A percentile compares a stretch with the other conserved stretches of the same genome.
These are phyloP conservation scores for Stenurella melanura DNA, from an alignment of 2,888 invertebrate species.

Conservation along the genomic window DNA sequence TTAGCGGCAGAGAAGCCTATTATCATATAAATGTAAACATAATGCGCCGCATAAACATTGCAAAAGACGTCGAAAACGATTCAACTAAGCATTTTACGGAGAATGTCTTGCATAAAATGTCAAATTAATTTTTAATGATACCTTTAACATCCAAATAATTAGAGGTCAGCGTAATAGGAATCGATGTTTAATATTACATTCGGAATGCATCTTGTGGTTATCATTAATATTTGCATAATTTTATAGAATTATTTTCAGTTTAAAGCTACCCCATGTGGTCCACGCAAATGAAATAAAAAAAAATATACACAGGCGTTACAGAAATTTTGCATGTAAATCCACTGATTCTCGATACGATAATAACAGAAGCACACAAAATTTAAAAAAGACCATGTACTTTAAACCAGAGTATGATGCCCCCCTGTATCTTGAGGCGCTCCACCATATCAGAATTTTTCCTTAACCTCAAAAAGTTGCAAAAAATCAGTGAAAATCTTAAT, in stretches of 20 bases:
- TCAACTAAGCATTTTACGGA: constrained; percentile 57
- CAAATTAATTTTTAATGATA: constrained; percentile 56
- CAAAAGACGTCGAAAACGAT: constrained; percentile 49
- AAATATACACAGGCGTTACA: not conserved
- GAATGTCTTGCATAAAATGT: constrained; percentile 55
- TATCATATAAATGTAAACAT: constrained; percentile 66
- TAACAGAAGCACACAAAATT: too few relatives aligned
- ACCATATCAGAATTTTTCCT: too few relatives aligned
- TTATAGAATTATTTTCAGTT: constrained; percentile 7
- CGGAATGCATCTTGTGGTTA: constrained; percentile 10
- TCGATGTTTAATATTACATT: constrained; percentile 31
- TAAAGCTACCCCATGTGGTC: constrained; percentile 20
- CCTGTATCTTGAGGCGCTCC: too few relatives aligned
- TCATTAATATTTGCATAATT: constrained; percentile 27
- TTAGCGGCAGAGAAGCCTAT: constrained; percentile 56
- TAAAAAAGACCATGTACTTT: too few relatives aligned
- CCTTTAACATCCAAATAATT: constrained; percentile 44
- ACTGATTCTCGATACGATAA: too few relatives aligned
- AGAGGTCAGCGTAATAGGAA: constrained; percentile 22
- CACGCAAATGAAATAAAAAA: not conserved
- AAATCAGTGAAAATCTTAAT: too few relatives aligned
- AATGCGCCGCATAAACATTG: constrained; percentile 61
- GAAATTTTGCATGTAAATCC: not conserved
- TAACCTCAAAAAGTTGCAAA: too few relatives aligned
- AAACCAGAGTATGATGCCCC: too few relatives aligned